These are phyloP conservation scores for Aphis gossypii DNA, from an alignment of 1,140 invertebrate species.

Conservation along the genomic window DNA sequence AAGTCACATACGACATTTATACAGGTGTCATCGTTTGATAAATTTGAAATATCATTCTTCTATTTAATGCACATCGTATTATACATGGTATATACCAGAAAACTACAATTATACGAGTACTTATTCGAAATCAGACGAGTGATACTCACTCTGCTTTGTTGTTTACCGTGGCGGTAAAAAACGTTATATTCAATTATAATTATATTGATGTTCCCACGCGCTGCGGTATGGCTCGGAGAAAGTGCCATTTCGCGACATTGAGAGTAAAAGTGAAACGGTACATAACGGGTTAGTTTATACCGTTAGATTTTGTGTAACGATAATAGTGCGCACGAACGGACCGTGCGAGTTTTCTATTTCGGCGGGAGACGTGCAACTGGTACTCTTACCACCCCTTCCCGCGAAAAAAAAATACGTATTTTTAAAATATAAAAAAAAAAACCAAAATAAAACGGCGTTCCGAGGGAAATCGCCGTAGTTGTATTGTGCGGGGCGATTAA, in stretches of 20 bases:
- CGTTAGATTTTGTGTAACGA: neutral
- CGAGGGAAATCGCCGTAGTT: neutral
- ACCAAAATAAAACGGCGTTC: neutral
- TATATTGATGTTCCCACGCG: neutral
- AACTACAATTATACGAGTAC: too few species aligned
- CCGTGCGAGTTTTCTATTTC: slow-evolving; percentile 20
- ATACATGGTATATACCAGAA: too few species aligned
- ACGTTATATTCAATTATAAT: neutral
- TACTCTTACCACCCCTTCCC: neutral
- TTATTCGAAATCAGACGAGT: too few species aligned
- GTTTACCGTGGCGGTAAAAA: too few species aligned
- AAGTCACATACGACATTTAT: too few species aligned
- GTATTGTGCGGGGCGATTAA: neutral
- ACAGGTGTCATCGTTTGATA: too few species aligned
- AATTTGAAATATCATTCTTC: too few species aligned
- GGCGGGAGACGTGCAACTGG: neutral
- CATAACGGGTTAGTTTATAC: neutral
- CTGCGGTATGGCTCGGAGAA: neutral
- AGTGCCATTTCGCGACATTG: slow-evolving; percentile 14
- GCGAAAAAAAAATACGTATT: neutral
- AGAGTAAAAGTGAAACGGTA: slow-evolving; percentile 26
- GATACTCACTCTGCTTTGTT: too few species aligned
- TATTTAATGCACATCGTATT: too few species aligned
- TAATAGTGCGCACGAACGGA: neutral
- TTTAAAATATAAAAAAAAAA: neutral